Base-by-base conservation (phyloP, 2,797 vertebrate species). In the Semotilus atromaculatus region DNA sequence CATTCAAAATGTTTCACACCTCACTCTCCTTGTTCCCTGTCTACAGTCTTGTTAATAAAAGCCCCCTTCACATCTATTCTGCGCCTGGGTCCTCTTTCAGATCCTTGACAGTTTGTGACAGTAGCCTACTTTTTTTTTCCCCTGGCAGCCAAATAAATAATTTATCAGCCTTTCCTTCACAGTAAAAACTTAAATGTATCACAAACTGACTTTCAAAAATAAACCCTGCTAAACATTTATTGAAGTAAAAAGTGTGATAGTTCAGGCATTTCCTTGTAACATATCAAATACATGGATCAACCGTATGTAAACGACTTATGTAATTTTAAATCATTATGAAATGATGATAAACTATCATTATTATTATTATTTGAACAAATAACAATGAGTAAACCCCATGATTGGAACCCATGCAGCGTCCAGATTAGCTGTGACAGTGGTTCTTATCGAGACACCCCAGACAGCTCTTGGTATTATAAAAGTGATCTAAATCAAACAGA, bases 361-460 rank as follows among this genome's bases (percentile, higher is more conserved):
- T 80, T 53, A 26, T 80, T 53, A 71, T 71, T 58, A 29, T 72
- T 81, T 29, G 11, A 40, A 34, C 13, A 60, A 34, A 34, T 14
- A 48, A n/a, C 36, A 45, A 43, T 18, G 34, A 72, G 36, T 71
- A 31, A 79, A 79, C 5, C 21, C 21, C 8, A 64, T 43, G 58
- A 43, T 55, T 67, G 45, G 7, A 34, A 23, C 26, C 60, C 62
- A 29, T 6, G 26, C 26, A 68, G n/a, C 7, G 14, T 55, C 73
- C 31, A 76, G 70, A 60, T 71, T 43, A 53, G 53, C 82, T 36
- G 53, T 85, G 53, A 48, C 43, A 53, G 21, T 40, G 71, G 82
- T 86, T 86, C 88, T 93, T 93, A 92, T 92, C 90, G 86, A 88
- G 79, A 38, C 82, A 73, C 29, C 89, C 88, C 91, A 88, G 88